phyloP scores from a whole-genome alignment of 2,888 invertebrate genomes.

The Lepetodrilus schrolli region DNA sequence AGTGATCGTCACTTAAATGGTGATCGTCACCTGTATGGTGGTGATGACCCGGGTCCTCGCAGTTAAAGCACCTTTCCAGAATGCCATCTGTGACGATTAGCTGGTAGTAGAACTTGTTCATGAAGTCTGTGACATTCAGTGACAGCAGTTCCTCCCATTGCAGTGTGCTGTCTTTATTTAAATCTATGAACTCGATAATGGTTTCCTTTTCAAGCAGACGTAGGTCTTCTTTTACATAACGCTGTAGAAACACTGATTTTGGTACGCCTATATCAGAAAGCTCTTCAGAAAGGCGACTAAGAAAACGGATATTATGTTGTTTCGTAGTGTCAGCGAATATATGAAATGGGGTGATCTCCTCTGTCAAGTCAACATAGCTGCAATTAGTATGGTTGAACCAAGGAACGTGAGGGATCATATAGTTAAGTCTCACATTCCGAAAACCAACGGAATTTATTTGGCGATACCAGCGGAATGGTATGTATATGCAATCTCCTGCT shows the following conservation, averaged over 20 bases:
- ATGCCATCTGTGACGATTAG: no score
- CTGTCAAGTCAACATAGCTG: background rate
- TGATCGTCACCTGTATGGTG: no score
- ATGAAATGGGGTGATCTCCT: background rate
- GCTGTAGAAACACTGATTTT: background rate
- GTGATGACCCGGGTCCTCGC: no score
- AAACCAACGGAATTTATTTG: conserved; percentile 37
- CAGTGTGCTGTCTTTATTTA: background rate
- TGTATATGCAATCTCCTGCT: conserved; percentile 70
- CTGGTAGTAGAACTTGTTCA: no score
- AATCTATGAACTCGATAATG: background rate
- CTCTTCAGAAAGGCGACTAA: background rate
- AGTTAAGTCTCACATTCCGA: conserved; percentile 41
- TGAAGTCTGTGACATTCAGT: background rate
- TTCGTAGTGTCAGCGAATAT: background rate
- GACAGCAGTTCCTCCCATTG: background rate
- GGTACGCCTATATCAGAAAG: background rate
- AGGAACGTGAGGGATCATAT: conserved; percentile 41
- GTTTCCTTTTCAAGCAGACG: background rate
- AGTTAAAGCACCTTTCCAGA: no score
- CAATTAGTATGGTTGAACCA: conserved; percentile 41
- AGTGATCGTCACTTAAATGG: no score
- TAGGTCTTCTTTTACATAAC: background rate
- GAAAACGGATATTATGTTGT: background rate
- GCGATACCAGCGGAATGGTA: conserved; percentile 56